Conservation (phyloP, 2,888 invertebrate species). For the Apamea crenata region DNA sequence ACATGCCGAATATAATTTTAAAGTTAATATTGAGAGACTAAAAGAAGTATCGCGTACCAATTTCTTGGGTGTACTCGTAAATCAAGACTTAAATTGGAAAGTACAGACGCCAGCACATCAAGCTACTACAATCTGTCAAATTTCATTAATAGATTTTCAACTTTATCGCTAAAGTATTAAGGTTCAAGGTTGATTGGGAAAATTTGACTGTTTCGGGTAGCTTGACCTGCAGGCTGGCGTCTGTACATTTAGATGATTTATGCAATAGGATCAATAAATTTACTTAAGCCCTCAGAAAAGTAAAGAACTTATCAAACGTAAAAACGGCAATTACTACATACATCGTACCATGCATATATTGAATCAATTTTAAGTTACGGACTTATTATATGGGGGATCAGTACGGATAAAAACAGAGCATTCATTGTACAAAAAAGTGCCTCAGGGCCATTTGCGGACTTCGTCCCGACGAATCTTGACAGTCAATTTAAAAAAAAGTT, state of each 20-base stretch:
- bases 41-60: conserved; percentile 1
- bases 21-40: not conserved
- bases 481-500: not conserved
- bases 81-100: conserved; percentile 12
- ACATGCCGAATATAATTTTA: not conserved
- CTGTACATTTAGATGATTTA: not conserved
- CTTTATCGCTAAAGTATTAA: too few species aligned
- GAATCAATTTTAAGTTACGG: not conserved
- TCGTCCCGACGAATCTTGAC: too few species aligned
- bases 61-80: not conserved
- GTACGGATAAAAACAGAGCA: not conserved
- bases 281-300: not conserved
- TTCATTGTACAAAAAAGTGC: not conserved
- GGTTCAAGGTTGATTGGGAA: too few species aligned
- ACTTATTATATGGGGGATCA: not conserved
- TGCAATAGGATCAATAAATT: not conserved
- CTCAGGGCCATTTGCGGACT: too few species aligned
- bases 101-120: too few species aligned
- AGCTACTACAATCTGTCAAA: too few species aligned
- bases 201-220: too few species aligned
- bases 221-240: too few species aligned
- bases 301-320: not conserved
- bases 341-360: not conserved
- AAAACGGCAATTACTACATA: conserved; percentile 3
- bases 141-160: too few species aligned